Evolutionary conservation across 2,113 vertebrate species (phyloP).

Genomic region (Myanophis thanlyinensis): DNA sequence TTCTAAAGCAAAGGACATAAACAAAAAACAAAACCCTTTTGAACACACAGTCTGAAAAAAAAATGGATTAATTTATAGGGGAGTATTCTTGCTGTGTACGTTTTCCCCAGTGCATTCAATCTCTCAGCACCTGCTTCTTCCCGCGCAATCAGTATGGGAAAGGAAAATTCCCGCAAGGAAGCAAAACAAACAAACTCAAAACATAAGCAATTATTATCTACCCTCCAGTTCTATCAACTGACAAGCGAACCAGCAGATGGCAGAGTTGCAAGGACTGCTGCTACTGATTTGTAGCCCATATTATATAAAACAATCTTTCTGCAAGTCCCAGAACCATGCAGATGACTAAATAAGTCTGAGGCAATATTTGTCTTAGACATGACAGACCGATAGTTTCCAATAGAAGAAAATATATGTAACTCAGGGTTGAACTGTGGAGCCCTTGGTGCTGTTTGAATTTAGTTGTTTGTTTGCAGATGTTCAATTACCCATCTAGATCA

Average conservation of each 20-base stretch:
- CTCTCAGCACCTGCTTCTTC: conserved; percentile 18
- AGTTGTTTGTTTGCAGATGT: background rate
- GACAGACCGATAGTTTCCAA: conserved; percentile 15
- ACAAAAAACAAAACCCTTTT: background rate
- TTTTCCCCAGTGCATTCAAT: background rate
- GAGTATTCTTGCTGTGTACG: background rate
- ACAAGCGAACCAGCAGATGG: background rate
- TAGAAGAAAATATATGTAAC: background rate
- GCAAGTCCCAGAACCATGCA: background rate
- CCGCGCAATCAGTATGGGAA: background rate
- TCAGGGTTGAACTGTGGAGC: background rate
- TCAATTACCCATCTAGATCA: background rate
- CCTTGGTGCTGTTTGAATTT: background rate
- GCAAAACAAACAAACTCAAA: conserved; percentile 3
- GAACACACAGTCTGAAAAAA: background rate
- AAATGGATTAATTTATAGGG: background rate
- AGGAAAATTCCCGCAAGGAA: conserved; percentile 6
- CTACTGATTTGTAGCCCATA: background rate
- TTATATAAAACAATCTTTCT: background rate
- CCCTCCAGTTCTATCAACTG: background rate
- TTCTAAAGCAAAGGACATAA: background rate
- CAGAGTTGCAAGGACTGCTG: background rate
- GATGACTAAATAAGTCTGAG: background rate
- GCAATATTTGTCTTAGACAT: background rate
- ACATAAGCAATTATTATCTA: conserved; percentile 17